phyloP scores from a whole-genome alignment of 1,140 invertebrate species.

The Leptonema lineaticorne region DNA sequence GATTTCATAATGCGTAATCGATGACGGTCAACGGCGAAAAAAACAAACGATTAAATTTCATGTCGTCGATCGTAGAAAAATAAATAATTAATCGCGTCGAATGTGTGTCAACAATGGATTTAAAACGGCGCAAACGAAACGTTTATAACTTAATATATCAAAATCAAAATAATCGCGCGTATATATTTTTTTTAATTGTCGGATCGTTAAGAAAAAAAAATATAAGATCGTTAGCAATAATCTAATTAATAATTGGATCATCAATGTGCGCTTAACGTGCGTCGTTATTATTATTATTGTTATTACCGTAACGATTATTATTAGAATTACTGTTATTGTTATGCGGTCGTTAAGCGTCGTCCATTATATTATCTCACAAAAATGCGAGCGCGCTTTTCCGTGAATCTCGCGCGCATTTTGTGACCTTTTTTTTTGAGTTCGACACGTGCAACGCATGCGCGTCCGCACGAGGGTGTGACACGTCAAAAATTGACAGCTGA shows the following conservation, averaged over 20 bases:
- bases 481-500: background rate
- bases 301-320: background rate
- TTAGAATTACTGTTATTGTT: background rate
- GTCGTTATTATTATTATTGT: background rate
- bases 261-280: background rate
- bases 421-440: background rate
- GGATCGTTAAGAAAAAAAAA: background rate
- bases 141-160: too few relatives aligned
- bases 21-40: too few relatives aligned
- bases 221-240: too few relatives aligned
- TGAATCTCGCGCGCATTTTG: background rate
- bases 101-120: too few relatives aligned
- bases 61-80: too few relatives aligned
- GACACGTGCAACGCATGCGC: background rate
- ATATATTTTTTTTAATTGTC: background rate
- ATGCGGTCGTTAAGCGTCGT: background rate
- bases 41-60: too few relatives aligned
- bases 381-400: background rate
- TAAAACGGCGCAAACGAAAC: background rate
- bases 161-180: too few relatives aligned
- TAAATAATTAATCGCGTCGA: too few relatives aligned
- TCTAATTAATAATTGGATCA: background rate
- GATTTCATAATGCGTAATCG: too few relatives aligned
- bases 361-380: background rate
- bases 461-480: background rate